phyloP scores from a whole-genome alignment of 2,888 invertebrate genomes.

The Cataglyphis albicans region DNA sequence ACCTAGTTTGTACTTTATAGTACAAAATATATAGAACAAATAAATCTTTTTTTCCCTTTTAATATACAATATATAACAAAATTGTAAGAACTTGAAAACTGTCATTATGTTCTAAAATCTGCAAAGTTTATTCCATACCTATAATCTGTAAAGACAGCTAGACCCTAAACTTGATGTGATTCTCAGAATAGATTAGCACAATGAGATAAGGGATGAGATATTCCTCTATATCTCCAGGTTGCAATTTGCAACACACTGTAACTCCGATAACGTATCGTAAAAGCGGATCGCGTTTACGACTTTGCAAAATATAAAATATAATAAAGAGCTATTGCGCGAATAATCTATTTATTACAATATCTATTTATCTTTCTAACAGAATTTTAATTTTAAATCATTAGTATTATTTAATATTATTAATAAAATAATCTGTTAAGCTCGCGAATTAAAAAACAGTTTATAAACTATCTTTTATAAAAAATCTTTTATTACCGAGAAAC shows the following conservation, averaged over 20 bases:
- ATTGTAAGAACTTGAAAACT: background rate
- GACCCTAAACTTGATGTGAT: constrained; percentile 30
- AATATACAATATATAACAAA: background rate
- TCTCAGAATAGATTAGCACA: constrained; percentile 31
- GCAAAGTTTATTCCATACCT: background rate
- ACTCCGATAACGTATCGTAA: background rate
- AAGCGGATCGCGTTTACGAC: background rate
- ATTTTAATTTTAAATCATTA: background rate
- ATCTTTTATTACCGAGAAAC: background rate
- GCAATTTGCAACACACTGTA: background rate
- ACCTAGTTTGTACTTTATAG: background rate
- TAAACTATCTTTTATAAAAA: background rate
- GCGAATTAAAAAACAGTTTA: background rate
- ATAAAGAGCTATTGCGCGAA: background rate
- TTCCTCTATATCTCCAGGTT: constrained; percentile 30
- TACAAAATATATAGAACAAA: background rate
- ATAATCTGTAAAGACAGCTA: constrained; percentile 5
- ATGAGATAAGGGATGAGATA: constrained; percentile 27
- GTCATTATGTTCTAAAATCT: background rate
- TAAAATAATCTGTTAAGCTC: background rate
- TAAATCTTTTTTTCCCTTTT: background rate
- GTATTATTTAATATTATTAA: background rate
- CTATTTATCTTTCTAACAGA: background rate
- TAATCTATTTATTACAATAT: background rate
- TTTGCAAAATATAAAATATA: background rate